Conservation (phyloP, 2,797 vertebrate species). For the Odontamblyopus rebecca region DNA sequence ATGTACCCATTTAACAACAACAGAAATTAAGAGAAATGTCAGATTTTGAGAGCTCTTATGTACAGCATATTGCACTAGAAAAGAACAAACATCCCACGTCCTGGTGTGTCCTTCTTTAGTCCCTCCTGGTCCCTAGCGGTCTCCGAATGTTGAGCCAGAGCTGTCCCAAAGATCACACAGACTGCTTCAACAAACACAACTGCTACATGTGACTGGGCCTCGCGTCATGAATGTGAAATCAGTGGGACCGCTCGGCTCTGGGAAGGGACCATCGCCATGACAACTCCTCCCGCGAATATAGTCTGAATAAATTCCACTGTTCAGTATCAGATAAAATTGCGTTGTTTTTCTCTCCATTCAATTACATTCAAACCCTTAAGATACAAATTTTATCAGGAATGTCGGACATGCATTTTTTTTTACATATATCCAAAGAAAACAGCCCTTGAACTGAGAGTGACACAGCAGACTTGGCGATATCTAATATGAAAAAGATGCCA, state of each 20-base stretch:
- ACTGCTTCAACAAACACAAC: conserved; percentile 57
- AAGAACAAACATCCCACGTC: conserved; percentile 62
- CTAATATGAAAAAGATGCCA: conserved; percentile 59
- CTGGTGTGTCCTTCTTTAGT: conserved; percentile 50
- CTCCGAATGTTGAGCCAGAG: conserved; percentile 56
- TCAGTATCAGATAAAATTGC: conserved; percentile 66
- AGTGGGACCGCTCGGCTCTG: conserved; percentile 69
- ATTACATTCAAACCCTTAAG: conserved; percentile 78
- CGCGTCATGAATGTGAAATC: conserved; percentile 72
- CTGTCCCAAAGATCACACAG: conserved; percentile 71
- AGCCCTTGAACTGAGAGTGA: conserved; percentile 76
- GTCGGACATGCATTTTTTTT: conserved; percentile 76
- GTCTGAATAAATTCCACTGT: conserved; percentile 55
- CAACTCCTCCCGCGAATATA: conserved; percentile 36
- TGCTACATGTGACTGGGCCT: conserved; percentile 80
- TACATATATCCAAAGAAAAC: conserved; percentile 70
- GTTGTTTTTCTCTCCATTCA: conserved; percentile 64
- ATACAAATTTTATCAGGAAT: conserved; percentile 72
- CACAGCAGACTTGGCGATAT: conserved; percentile 67
- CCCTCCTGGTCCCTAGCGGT: conserved; percentile 45
- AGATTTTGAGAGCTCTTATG: conserved; percentile 76
- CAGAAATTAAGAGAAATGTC: conserved; percentile 69
- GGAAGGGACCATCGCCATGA: conserved; percentile 55
- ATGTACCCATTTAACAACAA: conserved; percentile 78
- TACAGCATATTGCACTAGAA: conserved; percentile 83